A percentile compares a stretch with the other conserved stretches of the same genome.
Conservation (phyloP, 2,888 invertebrate species). For the Apodemia mormo region DNA sequence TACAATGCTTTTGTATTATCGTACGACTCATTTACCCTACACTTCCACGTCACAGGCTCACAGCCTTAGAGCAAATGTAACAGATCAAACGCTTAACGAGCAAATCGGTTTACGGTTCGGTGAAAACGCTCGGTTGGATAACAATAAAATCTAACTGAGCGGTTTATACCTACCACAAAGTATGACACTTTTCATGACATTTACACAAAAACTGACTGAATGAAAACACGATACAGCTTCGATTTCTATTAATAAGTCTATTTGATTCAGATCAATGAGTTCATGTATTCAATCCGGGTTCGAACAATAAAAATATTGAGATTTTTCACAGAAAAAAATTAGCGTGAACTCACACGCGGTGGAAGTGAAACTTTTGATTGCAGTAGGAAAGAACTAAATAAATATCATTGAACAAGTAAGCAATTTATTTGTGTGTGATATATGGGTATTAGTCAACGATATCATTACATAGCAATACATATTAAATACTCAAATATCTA, state of each 20-base stretch:
- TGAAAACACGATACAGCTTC: too few species aligned
- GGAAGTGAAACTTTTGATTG: too few species aligned
- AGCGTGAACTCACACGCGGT: too few species aligned
- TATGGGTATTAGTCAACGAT: too few species aligned
- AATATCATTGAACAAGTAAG: too few species aligned
- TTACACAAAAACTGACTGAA: too few species aligned
- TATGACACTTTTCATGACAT: background rate
- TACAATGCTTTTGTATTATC: background rate
- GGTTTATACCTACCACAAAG: background rate
- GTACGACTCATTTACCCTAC: conserved; percentile 11
- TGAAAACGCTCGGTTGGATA: conserved; percentile 16
- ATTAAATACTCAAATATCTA: too few species aligned
- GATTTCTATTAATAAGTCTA: background rate
- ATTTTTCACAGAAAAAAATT: background rate
- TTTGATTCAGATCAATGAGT: too few species aligned
- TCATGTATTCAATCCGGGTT: background rate
- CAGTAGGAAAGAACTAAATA: too few species aligned
- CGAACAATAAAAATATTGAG: background rate
- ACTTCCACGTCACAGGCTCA: conserved; percentile 20
- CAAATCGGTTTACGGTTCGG: conserved; percentile 16
- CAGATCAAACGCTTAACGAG: conserved; percentile 25
- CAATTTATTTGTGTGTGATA: too few species aligned
- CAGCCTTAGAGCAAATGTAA: conserved; percentile 14
- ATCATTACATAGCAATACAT: too few species aligned
- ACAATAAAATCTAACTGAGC: conserved; percentile 18